Conservation (phyloP, 2,797 vertebrate genomes). For the Sebastes kiyomatsui region DNA sequence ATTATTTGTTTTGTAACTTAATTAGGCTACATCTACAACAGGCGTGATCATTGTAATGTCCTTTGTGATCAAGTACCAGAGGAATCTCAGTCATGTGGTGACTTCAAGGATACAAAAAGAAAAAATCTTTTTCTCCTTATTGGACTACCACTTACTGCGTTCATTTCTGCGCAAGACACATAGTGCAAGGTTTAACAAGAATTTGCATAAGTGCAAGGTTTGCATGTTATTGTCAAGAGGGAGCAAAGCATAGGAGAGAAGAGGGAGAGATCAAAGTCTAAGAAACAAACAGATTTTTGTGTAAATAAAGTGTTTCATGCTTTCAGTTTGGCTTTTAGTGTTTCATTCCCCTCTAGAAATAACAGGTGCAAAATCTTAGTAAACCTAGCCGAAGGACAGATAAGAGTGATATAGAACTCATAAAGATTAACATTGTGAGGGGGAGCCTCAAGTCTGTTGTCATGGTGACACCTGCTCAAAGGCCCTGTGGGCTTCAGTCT, state of each 20-base stretch:
- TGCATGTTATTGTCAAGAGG: conserved; percentile 80
- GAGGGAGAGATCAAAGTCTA: conserved; percentile 50
- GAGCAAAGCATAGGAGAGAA: conserved; percentile 60
- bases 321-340: conserved; percentile 74
- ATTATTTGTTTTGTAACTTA: conserved; percentile 64
- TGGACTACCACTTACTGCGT: conserved; percentile 53
- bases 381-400: conserved; percentile 79
- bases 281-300: conserved; percentile 59
- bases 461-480: conserved; percentile 80
- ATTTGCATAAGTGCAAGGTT: conserved; percentile 77
- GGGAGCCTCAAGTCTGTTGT: conserved; percentile 81
- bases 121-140: conserved; percentile 24
- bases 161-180: conserved; percentile 66
- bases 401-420: conserved; percentile 78
- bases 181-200: conserved; percentile 80
- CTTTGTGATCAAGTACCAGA: conserved; percentile 69
- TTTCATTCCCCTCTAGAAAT: conserved; percentile 78
- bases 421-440: conserved; percentile 77
- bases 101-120: conserved; percentile 55
- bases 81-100: conserved; percentile 51
- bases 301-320: conserved; percentile 73
- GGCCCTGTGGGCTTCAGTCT: conserved; percentile 74
- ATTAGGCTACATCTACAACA: conserved; percentile 74
- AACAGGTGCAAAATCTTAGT: conserved; percentile 82
- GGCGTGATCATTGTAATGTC: conserved; percentile 64